Base-by-base conservation (phyloP, 2,888 invertebrate genomes). In the Dusona sp. region DNA sequence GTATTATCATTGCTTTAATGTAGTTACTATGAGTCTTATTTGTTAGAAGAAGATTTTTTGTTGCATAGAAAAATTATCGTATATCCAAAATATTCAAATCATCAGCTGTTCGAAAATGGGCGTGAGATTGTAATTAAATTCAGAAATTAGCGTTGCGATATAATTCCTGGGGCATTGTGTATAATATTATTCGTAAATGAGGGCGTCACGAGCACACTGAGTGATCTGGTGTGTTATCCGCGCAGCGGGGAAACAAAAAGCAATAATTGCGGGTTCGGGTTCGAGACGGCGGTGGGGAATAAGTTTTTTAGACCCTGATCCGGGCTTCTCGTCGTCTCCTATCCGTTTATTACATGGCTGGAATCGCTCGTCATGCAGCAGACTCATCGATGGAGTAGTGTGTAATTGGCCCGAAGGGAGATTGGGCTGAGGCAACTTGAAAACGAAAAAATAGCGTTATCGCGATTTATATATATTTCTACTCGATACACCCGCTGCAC, bases 271-370 rank as follows among this genome's bases (percentile, higher is more conserved):
- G 57, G 74, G 38, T 74, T 74, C 42, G 36, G 25, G 38, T 48
- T 91, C 90, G 87, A 54, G 54, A 22, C n/a, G 42, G 25, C 54
- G 22, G 73, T 11, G 61, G 54, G 42, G 38, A 36, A 33, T 57
- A 70, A 79, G 64, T 75, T 74, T 78, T 74, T 78, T 83, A 70
- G 51, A 68, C 70, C 25, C 25, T 51, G 54, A 81, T 68, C 57
- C 67, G 25, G 61, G 78, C 81, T 85, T 19, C 85, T 74, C 74
- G 51, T 33, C 25, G 51, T 25, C 29, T 61, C 64, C 25, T 72
- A 57, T 80, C 72, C 65, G 64, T 79, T 81, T 85, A 86, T 87
- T 85, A 87, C 74, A 75, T 51, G 79, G 42, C 48, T 51, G 74
- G 65, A 88, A 79, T 81, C 84, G 83, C 84, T 84, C 81, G 73